Conservation (phyloP, 2,888 invertebrate species). For the Stomorhina lunata region DNA sequence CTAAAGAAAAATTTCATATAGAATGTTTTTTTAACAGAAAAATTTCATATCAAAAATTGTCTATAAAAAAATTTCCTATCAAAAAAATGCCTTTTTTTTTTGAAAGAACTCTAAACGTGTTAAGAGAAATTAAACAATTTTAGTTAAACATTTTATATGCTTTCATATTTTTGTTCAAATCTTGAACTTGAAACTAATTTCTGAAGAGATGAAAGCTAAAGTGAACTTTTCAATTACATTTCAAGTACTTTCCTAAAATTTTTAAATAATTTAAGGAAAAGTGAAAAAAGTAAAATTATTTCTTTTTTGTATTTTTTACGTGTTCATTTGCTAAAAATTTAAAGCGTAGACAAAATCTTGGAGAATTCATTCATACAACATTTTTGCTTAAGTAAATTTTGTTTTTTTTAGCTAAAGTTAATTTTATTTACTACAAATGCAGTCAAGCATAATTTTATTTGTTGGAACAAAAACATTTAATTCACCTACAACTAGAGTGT, state of each 20-base stretch:
- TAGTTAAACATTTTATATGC: too few relatives aligned
- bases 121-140: too few relatives aligned
- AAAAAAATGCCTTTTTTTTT: too few relatives aligned
- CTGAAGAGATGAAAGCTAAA: background rate
- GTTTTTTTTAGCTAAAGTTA: slow-evolving; percentile 2
- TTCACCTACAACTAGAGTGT: slow-evolving; percentile 43
- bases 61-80: too few relatives aligned
- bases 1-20: too few relatives aligned
- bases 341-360: slow-evolving; percentile 33
- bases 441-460: slow-evolving; percentile 57
- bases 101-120: too few relatives aligned
- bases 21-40: too few relatives aligned
- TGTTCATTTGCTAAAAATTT: slow-evolving; percentile 29
- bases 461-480: too few relatives aligned
- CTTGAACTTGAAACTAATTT: background rate
- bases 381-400: background rate
- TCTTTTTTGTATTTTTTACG: slow-evolving; percentile 17
- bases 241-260: slow-evolving; percentile 12
- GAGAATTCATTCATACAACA: slow-evolving; percentile 49
- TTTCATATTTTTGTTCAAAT: background rate
- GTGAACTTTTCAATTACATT: background rate
- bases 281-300: slow-evolving; percentile 12
- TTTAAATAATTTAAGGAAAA: slow-evolving; percentile 17
- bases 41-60: too few relatives aligned
- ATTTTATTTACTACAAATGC: slow-evolving; percentile 32